Base-by-base conservation (phyloP, 2,113 vertebrate genomes). In the Apus apus region DNA sequence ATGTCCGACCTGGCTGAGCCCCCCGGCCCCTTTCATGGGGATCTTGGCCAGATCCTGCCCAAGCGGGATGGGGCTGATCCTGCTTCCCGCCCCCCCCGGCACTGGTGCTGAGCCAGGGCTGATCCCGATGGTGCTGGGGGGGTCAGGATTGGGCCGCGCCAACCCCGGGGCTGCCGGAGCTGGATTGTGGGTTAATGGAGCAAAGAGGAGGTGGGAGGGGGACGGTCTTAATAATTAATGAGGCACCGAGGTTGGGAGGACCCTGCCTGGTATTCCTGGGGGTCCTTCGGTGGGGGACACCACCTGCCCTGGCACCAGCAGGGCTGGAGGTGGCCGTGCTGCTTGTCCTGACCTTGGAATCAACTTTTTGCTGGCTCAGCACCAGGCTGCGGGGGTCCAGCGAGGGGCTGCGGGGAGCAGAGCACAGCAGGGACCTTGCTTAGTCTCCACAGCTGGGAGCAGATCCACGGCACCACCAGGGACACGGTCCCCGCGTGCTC, bases 221-320 rank as follows among this genome's bases (percentile, higher is more conserved):
- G 51, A 18, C 0, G 0, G 2, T 23, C 11, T 29, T 50, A 7
- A 2, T 53, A 26, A 87, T 20, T 36, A 36, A 23, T 5, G 19
- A 20, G 73, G 34, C 0, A 2, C 62, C 1, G 13, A 45, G 67
- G 38, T 56, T 38, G 50, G 14, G 36, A 19, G 13, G 70, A 27
- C 6, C 2, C 25, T 9, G 46, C 62, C 40, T 2, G 29, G 25
- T 51, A 12, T n/a, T 9, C 50, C 23, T 51, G 50, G 50, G 85
- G 46, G 54, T 61, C 70, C 23, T 20, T 0, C 5, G 0, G 0
- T 0, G 3, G 30, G 30, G 27, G n/a, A 50, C 9, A 2, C n/a
- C 1, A 2, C 2, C 0, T 0, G 67, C 1, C 45, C 60, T 3
- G 26, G 36, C 15, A 4, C 34, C 0, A 2, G 54, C 6, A 3